These are phyloP conservation scores for Platichthys flesus DNA, from an alignment of 2,113 vertebrate genomes.

Conservation along the genomic window DNA sequence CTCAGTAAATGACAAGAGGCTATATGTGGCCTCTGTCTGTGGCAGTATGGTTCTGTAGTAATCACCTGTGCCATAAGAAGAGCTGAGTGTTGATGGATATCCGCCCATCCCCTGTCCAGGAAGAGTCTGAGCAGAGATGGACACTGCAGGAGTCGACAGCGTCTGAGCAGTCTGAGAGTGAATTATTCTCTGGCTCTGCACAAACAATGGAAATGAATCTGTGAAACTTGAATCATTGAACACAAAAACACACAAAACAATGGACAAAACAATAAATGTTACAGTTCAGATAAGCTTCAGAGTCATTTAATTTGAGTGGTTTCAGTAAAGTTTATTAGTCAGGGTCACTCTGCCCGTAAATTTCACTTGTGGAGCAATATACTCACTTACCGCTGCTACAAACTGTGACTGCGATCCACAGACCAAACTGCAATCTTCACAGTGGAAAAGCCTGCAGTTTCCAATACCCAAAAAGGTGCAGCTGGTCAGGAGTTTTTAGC, in stretches of 20 bases:
- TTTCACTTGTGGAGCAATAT: too few species aligned
- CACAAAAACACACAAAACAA: neutral
- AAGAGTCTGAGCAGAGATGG: constrained; percentile 91
- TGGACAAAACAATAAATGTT: neutral
- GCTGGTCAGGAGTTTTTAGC: too few species aligned
- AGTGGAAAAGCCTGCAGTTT: too few species aligned
- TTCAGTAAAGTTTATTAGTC: neutral
- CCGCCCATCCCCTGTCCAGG: constrained; percentile 95
- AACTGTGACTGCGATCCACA: too few species aligned
- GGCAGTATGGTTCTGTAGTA: constrained; percentile 3
- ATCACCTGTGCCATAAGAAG: constrained; percentile 93
- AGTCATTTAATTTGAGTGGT: neutral
- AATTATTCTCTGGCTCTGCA: constrained; percentile 97
- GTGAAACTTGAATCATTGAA: neutral
- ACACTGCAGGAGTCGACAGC: constrained; percentile 92
- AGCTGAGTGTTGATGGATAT: constrained; percentile 93
- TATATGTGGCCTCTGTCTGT: neutral
- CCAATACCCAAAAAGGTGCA: too few species aligned
- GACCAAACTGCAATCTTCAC: too few species aligned
- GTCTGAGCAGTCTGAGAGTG: constrained; percentile 97
- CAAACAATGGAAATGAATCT: neutral
- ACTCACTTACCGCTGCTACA: too few species aligned
- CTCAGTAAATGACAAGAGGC: neutral
- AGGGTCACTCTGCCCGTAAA: too few species aligned
- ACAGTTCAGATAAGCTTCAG: neutral